phyloP scores from a whole-genome alignment of 2,888 invertebrate species.

The Microplitis manilae region DNA sequence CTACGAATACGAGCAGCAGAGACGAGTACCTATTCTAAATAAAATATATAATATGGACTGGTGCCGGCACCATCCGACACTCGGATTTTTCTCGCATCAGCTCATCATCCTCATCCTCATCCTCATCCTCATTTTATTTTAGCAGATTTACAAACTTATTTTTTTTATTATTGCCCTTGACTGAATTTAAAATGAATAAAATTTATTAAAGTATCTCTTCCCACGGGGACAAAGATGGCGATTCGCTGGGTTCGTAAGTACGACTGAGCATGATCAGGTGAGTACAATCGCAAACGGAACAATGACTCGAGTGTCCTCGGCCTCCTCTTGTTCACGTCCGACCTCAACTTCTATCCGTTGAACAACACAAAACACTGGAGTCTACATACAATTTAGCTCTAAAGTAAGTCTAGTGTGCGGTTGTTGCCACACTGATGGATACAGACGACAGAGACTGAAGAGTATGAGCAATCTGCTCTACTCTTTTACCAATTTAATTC shows the following conservation, averaged over 20 bases:
- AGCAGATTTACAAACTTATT: too few species aligned
- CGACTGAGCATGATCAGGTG: conserved; percentile 38
- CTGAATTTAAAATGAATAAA: neutral
- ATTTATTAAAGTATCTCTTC: neutral
- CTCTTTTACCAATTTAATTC: neutral
- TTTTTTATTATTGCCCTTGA: neutral
- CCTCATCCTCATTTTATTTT: too few species aligned
- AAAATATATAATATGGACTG: conserved; percentile 26
- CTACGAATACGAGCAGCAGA: conserved; percentile 61
- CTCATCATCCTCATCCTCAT: too few species aligned
- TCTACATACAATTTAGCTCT: too few species aligned
- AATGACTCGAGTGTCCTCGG: conserved; percentile 42
- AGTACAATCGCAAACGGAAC: conserved; percentile 41
- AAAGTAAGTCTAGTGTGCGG: too few species aligned
- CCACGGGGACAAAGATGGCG: conserved; percentile 13
- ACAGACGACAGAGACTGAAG: too few species aligned
- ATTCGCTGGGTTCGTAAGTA: neutral
- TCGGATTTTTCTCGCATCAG: conserved; percentile 8
- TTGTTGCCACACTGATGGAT: too few species aligned
- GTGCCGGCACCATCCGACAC: neutral
- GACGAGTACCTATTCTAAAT: conserved; percentile 64
- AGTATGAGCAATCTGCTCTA: conserved; percentile 20
- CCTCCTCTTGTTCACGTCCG: conserved; percentile 34
- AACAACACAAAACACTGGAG: too few species aligned
- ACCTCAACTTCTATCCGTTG: too few species aligned